phyloP scores from a whole-genome alignment of 2,888 invertebrate species.

The Drosophila affinis region DNA sequence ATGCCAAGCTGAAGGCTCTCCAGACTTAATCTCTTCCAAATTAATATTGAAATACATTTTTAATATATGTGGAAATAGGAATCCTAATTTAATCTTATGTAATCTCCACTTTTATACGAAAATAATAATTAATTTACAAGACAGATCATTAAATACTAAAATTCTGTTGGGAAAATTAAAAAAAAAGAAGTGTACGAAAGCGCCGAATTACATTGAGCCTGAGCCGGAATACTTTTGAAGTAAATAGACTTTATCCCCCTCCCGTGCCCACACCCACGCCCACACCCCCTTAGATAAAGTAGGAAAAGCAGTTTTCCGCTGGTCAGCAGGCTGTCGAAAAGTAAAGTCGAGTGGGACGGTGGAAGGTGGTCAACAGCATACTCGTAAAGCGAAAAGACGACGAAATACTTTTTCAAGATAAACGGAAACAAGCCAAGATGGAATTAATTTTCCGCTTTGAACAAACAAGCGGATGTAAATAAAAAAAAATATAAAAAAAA shows the following conservation, averaged over 20 bases:
- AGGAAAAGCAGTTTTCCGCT: slow-evolving; percentile 62
- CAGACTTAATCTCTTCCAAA: too few species aligned
- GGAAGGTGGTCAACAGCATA: slow-evolving; percentile 15
- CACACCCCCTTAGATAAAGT: slow-evolving; percentile 31
- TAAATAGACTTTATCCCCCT: not conserved
- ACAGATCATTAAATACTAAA: not conserved
- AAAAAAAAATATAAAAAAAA: slow-evolving; percentile 72
- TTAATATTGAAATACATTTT: too few species aligned
- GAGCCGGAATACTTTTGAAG: not conserved
- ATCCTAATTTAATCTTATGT: too few species aligned
- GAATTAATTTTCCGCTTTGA: slow-evolving; percentile 84
- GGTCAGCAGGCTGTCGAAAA: slow-evolving; percentile 68
- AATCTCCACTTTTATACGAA: too few species aligned
- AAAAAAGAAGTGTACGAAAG: too few species aligned
- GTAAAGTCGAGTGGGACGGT: slow-evolving; percentile 24
- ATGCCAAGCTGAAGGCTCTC: too few species aligned
- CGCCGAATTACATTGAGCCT: not conserved
- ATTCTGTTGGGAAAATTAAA: not conserved
- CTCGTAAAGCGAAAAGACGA: slow-evolving; percentile 52
- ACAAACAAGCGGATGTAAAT: slow-evolving; percentile 84
- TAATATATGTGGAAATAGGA: too few species aligned
- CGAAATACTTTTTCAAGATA: slow-evolving; percentile 79
- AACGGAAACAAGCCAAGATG: slow-evolving; percentile 83
- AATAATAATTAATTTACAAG: too few species aligned
- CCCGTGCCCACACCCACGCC: not conserved